These are phyloP conservation scores for Cephus runcator DNA, from an alignment of 2,888 invertebrate species.

Conservation along the genomic window DNA sequence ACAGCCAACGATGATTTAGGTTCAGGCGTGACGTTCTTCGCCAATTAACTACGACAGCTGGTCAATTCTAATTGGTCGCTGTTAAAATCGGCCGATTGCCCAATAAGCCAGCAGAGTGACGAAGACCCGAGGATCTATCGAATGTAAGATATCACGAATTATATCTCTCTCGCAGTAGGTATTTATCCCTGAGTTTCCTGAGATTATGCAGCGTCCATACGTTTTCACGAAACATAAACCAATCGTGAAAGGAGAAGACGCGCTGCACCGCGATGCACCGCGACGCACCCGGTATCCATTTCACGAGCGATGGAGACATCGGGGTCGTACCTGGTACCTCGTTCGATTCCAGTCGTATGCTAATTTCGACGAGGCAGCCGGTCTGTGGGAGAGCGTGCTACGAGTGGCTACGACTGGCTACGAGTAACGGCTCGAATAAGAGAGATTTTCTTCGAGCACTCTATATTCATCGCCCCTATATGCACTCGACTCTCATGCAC, in stretches of 20 bases:
- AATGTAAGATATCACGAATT: background rate
- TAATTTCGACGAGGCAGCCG: constrained; percentile 45
- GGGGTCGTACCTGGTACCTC: constrained; percentile 38
- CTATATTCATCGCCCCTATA: too few relatives aligned
- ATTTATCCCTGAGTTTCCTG: background rate
- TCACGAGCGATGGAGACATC: constrained; percentile 62
- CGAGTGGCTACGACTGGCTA: constrained; percentile 18
- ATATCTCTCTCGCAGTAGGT: background rate
- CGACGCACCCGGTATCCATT: constrained; percentile 57
- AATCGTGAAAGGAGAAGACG: constrained; percentile 55
- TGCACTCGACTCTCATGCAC: too few relatives aligned
- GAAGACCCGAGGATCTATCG: constrained; percentile 28
- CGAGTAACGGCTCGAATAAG: background rate
- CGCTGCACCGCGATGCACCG: constrained; percentile 34
- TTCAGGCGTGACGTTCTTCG: constrained; percentile 51
- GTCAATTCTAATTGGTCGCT: constrained; percentile 59
- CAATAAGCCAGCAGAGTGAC: constrained; percentile 49
- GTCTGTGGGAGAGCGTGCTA: constrained; percentile 24
- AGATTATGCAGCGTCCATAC: constrained; percentile 31
- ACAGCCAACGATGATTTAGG: constrained; percentile 42
- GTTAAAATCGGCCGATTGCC: constrained; percentile 30
- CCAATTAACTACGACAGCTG: constrained; percentile 58
- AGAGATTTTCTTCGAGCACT: background rate
- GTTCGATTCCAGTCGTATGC: constrained; percentile 54
- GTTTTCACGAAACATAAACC: constrained; percentile 55